phyloP scores from a whole-genome alignment of 1,140 invertebrate genomes.

The Spodoptera frugiperda region DNA sequence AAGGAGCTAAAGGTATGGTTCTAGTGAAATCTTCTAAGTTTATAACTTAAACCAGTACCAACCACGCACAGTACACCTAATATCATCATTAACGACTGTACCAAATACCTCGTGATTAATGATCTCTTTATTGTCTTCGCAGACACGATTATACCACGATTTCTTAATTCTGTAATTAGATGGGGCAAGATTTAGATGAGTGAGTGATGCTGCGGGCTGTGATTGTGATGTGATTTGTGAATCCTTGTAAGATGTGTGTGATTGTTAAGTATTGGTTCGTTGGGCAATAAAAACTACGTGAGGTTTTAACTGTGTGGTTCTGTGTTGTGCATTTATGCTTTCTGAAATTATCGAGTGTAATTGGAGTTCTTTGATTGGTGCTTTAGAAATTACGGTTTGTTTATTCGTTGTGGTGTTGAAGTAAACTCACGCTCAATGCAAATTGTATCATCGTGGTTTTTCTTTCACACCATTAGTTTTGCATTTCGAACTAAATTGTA shows the following conservation, averaged over 20 bases:
- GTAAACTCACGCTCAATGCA: too few relatives aligned
- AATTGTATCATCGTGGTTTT: too few relatives aligned
- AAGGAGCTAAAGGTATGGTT: too few relatives aligned
- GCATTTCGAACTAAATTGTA: too few relatives aligned
- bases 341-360: too few relatives aligned
- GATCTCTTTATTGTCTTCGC: slow-evolving; percentile 78
- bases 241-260: not conserved
- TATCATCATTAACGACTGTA: slow-evolving; percentile 77
- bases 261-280: not conserved
- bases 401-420: too few relatives aligned
- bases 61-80: slow-evolving; percentile 69
- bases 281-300: slow-evolving; percentile 30
- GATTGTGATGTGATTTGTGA: slow-evolving; percentile 4
- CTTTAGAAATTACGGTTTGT: too few relatives aligned
- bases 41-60: slow-evolving; percentile 52
- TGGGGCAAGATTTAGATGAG: slow-evolving; percentile 70
- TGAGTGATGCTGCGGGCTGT: slow-evolving; percentile 53
- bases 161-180: slow-evolving; percentile 83
- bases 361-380: too few relatives aligned
- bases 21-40: not conserved
- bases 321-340: too few relatives aligned
- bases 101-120: slow-evolving; percentile 81
- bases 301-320: not conserved
- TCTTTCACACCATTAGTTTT: too few relatives aligned
- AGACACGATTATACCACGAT: slow-evolving; percentile 74